Base-by-base conservation (phyloP, 2,797 vertebrate genomes). In the Aphelocoma californica region DNA sequence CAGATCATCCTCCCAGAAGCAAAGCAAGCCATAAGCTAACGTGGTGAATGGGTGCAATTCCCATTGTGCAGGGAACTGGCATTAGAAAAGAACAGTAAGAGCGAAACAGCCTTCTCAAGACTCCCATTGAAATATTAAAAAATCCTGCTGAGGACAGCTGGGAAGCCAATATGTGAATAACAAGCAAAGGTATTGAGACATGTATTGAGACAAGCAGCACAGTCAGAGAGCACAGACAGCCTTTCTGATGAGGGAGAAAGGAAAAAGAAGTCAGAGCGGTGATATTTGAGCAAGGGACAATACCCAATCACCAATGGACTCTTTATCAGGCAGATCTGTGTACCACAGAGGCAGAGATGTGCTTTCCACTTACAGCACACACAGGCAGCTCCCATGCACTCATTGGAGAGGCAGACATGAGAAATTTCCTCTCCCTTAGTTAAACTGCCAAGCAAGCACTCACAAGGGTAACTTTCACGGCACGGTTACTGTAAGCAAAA, bases 61-160 rank as follows among this genome's bases (percentile, higher is more conserved):
- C 11, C 12, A 2, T 18, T 32, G 38, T 1, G 0, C 36, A 61
- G 60, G 42, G 71, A 87, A 18, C 0, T 9, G 40, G 14, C n/a
- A 31, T 72, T 61, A 38, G 51, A 42, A 85, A 91, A 81, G 29
- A 38, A 18, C 12, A 45, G 3, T 40, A 23, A 66, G 66, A 48
- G 40, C 1, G 1, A 57, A 57, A 81, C 10, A 2, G 0, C 18
- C 25, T 86, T 82, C 45, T 80, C 0, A 0, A 83, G 42, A 19
- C 16, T 77, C 12, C 18, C 13, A 24, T 0, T 51, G 57, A 82
- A 82, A 91, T 40, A 80, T 4, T 50, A 10, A 70, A 28, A 94
- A 71, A 16, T 38, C 34, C 51, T 36, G 6, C 36, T 40, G 38
- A 78, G 31, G 38, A 69, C 11, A 31, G 18, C 2, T 40, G 34